A percentile compares a stretch with the other conserved stretches of the same genome.
These are phyloP conservation scores for Nebria brevicollis DNA, from an alignment of 2,888 invertebrate genomes.

Conservation along the genomic window DNA sequence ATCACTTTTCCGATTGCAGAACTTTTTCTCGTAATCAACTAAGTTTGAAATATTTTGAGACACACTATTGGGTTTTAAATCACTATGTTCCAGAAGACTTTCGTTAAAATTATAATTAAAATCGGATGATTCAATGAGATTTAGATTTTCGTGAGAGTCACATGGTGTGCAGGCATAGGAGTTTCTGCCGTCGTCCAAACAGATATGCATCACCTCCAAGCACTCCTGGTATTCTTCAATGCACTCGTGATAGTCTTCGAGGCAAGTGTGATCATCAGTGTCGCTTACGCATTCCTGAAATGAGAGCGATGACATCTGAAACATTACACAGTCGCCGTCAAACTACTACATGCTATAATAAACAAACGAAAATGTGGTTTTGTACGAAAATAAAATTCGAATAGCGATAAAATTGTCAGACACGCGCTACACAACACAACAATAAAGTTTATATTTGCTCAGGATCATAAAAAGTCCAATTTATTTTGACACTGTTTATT, in stretches of 20 bases:
- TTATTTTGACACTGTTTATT: slow-evolving; percentile 30
- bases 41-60: slow-evolving; percentile 43
- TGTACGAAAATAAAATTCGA: slow-evolving; percentile 2
- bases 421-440: not conserved
- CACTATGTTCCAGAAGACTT: slow-evolving; percentile 44
- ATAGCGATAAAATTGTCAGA: slow-evolving; percentile 1
- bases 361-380: not conserved
- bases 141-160: slow-evolving; percentile 57
- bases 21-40: slow-evolving; percentile 42
- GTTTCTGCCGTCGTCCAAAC: slow-evolving; percentile 69
- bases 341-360: slow-evolving; percentile 26
- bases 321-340: slow-evolving; percentile 45
- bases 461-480: not conserved
- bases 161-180: slow-evolving; percentile 61
- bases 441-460: not conserved
- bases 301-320: slow-evolving; percentile 51
- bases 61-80: slow-evolving; percentile 39
- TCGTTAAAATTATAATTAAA: slow-evolving; percentile 25
- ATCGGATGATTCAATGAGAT: slow-evolving; percentile 23
- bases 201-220: slow-evolving; percentile 71
- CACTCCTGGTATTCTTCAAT: slow-evolving; percentile 74
- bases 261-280: slow-evolving; percentile 70
- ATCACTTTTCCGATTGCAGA: slow-evolving; percentile 42
- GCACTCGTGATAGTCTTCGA: slow-evolving; percentile 74
- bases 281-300: slow-evolving; percentile 67